These are phyloP conservation scores for Coptotermes formosanus DNA, from an alignment of 1,140 invertebrate species.

Conservation along the genomic window DNA sequence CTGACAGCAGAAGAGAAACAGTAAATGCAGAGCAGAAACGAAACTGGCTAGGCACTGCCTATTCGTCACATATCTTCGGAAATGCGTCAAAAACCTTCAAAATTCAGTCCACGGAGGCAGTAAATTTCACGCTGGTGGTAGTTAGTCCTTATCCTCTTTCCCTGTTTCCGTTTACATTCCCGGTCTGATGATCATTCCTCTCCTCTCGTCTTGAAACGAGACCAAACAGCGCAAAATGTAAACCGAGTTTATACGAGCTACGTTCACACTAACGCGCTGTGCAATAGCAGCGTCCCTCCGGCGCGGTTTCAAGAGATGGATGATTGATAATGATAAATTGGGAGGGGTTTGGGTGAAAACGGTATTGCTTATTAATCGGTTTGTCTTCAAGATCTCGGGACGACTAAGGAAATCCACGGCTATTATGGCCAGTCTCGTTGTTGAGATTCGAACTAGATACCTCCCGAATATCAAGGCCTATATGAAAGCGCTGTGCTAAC, in stretches of 20 bases:
- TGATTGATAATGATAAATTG: no score
- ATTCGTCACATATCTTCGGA: slow-evolving; percentile 6
- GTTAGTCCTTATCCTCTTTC: neutral
- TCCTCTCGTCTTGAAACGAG: slow-evolving; percentile 17
- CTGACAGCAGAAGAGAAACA: no score
- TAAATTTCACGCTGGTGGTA: neutral
- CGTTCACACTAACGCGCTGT: neutral
- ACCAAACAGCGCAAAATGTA: slow-evolving; percentile 18
- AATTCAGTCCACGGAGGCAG: neutral
- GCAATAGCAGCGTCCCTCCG: no score
- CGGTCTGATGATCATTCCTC: neutral
- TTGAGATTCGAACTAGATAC: no score
- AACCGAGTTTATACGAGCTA: neutral
- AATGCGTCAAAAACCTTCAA: neutral
- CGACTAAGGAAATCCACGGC: no score
- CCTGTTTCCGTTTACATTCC: neutral
- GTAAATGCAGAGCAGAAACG: neutral
- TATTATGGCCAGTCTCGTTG: no score
- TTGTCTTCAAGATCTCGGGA: no score
- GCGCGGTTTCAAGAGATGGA: no score
- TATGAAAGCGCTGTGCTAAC: no score
- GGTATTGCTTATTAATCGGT: no score
- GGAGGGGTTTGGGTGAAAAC: no score
- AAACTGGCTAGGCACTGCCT: neutral
- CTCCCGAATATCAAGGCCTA: no score